These are phyloP conservation scores for Microctenopoma lineatum DNA, from an alignment of 2,797 vertebrate species.

Conservation along the genomic window DNA sequence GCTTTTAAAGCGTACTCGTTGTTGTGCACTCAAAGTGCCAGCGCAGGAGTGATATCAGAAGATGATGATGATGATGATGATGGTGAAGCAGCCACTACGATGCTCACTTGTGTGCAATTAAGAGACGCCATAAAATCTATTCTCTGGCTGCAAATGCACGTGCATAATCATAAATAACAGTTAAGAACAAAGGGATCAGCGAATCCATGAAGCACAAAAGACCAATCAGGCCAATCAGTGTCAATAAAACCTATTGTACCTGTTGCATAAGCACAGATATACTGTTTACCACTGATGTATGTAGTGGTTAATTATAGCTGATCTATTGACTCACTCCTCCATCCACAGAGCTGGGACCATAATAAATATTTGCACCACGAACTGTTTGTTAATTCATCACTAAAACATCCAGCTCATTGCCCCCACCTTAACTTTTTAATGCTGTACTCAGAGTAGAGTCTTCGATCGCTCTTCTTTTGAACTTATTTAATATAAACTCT, in stretches of 20 bases:
- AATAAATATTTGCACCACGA: no score
- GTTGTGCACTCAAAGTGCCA: neutral
- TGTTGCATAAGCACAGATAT: neutral
- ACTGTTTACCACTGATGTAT: neutral
- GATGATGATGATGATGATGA: neutral
- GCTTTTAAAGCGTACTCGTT: conserved; percentile 2
- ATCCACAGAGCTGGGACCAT: neutral
- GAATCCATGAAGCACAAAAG: neutral
- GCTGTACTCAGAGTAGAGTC: neutral
- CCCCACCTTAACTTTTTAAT: neutral
- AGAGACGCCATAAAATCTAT: neutral
- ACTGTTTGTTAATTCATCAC: neutral
- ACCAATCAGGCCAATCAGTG: neutral
- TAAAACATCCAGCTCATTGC: neutral
- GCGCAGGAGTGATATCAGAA: neutral
- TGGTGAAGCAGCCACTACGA: neutral
- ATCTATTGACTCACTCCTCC: neutral
- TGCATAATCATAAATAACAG: neutral
- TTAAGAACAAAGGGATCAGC: neutral
- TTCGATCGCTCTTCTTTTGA: neutral
- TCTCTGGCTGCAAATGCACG: neutral
- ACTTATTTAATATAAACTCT: no score
- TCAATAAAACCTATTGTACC: neutral
- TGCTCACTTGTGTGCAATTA: neutral
- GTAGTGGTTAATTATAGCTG: neutral